These are phyloP conservation scores for Chrysogorgia sp. DNA, from an alignment of 92 coral and sea anemone species.

Conservation along the genomic window DNA sequence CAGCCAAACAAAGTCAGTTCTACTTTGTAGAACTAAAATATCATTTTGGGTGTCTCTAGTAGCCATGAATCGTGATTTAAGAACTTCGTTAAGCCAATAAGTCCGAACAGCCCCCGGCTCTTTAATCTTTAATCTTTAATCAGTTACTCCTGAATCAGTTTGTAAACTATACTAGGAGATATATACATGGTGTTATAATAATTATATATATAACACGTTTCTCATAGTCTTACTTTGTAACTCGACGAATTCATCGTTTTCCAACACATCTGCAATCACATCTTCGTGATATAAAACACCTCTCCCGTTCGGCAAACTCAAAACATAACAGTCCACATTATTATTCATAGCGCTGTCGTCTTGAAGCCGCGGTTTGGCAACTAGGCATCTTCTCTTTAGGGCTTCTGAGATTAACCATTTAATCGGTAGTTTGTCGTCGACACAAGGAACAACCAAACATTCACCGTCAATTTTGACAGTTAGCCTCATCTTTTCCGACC, in stretches of 20 bases:
- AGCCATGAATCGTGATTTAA: too few relatives aligned
- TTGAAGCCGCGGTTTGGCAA: too few relatives aligned
- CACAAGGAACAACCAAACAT: conserved; percentile 86
- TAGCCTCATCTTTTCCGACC: conserved; percentile 68
- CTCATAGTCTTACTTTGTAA: conserved; percentile 54
- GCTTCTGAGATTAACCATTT: conserved; percentile 79
- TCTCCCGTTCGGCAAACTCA: conserved; percentile 52
- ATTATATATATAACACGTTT: background rate
- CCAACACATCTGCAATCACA: conserved; percentile 65
- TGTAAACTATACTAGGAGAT: too few relatives aligned
- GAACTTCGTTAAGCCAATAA: too few relatives aligned
- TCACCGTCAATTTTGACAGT: conserved; percentile 65
- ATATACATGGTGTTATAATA: too few relatives aligned
- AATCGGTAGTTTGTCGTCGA: conserved; percentile 52
- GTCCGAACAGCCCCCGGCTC: too few relatives aligned
- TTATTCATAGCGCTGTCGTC: background rate
- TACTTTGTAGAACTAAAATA: too few relatives aligned
- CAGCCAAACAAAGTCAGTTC: too few relatives aligned
- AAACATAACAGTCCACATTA: conserved; percentile 22
- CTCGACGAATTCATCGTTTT: conserved; percentile 77
- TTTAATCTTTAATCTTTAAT: too few relatives aligned
- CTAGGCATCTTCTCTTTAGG: conserved; percentile 25
- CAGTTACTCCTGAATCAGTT: too few relatives aligned
- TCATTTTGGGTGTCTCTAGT: too few relatives aligned
- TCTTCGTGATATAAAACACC: conserved; percentile 62